Conservation (phyloP, 2,113 vertebrate species). For the Gila orcuttii region DNA sequence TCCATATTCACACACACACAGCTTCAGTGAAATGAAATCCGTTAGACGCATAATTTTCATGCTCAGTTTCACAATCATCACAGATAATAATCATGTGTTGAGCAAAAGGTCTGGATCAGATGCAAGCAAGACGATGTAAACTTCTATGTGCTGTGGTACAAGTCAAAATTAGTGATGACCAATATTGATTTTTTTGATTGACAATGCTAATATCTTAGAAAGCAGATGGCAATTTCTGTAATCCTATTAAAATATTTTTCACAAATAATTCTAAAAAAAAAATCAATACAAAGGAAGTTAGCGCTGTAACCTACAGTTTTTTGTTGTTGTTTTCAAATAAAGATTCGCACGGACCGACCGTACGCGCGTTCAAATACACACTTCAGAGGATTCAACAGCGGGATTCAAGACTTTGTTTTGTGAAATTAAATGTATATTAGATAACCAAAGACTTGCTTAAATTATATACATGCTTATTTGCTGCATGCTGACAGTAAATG, state of each 20-base stretch:
- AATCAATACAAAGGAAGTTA: background rate
- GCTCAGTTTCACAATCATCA: background rate
- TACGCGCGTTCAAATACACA: background rate
- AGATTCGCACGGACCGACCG: too few relatives aligned
- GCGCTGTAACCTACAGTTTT: background rate
- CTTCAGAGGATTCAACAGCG: background rate
- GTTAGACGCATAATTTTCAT: background rate
- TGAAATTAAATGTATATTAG: background rate
- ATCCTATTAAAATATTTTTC: too few relatives aligned
- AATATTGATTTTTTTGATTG: background rate
- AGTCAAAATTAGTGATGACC: background rate
- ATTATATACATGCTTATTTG: too few relatives aligned
- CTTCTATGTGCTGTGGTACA: too few relatives aligned
- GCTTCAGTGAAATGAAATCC: background rate
- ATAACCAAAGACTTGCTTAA: background rate
- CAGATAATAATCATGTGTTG: background rate
- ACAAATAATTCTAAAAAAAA: too few relatives aligned
- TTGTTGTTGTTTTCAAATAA: too few relatives aligned
- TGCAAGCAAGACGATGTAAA: background rate
- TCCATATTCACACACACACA: background rate
- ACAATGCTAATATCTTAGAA: background rate
- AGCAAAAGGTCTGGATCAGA: background rate
- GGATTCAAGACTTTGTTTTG: too few relatives aligned
- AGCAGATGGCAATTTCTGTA: background rate
- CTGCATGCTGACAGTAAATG: too few relatives aligned